phyloP scores from a whole-genome alignment of 1,140 invertebrate genomes.

The Psix sp. region DNA sequence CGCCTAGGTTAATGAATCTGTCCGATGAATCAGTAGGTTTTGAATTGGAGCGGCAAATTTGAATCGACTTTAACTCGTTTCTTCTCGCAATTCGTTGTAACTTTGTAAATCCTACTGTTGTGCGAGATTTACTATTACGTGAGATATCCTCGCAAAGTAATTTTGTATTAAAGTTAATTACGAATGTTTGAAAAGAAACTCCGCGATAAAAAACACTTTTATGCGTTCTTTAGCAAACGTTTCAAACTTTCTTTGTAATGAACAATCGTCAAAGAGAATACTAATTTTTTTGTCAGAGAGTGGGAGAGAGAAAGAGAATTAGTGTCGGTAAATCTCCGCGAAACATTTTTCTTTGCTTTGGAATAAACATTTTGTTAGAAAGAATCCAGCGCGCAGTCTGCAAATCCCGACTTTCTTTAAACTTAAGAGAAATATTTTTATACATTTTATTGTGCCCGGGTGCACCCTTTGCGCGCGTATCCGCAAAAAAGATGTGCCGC shows the following conservation, averaged over 20 bases:
- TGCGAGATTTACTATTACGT: conserved; percentile 52
- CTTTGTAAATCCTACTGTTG: conserved; percentile 48
- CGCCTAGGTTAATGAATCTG: conserved; percentile 70
- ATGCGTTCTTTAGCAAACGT: conserved; percentile 46
- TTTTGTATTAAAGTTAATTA: conserved; percentile 58
- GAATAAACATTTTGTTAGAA: conserved; percentile 57
- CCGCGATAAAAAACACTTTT: conserved; percentile 57
- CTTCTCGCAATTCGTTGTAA: conserved; percentile 44
- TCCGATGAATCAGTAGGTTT: conserved; percentile 64
- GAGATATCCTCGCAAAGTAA: conserved; percentile 54
- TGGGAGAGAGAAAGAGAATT: conserved; percentile 39
- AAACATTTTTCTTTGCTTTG: conserved; percentile 60
- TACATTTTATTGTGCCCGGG: conserved; percentile 49
- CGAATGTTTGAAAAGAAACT: conserved; percentile 53
- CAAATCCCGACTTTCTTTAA: conserved; percentile 54
- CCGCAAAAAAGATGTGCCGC: conserved; percentile 38
- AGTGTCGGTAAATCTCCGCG: conserved; percentile 56
- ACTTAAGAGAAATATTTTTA: conserved; percentile 60
- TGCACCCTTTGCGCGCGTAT: conserved; percentile 17
- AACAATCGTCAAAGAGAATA: conserved; percentile 62
- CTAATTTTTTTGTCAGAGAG: conserved; percentile 44
- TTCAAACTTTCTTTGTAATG: conserved; percentile 58
- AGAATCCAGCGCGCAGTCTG: conserved; percentile 34
- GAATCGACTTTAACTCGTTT: neutral
- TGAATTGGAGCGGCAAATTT: neutral